Evolutionary conservation across 1,140 invertebrate genomes (phyloP).

Genomic region (Neodiprion lecontei): DNA sequence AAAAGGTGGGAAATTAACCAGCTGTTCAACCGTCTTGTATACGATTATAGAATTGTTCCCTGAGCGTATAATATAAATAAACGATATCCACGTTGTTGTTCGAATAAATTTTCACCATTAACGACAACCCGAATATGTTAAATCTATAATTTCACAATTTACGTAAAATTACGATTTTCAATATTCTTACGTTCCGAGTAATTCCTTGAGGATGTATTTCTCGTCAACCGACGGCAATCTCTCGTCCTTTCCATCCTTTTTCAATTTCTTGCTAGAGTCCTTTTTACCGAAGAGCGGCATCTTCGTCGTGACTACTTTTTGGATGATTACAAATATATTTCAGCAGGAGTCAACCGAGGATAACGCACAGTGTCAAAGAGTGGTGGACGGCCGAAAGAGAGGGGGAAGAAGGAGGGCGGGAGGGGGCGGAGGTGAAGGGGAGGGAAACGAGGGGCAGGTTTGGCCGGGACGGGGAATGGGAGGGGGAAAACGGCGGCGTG

Average conservation of each 20-base stretch:
- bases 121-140: too few species aligned
- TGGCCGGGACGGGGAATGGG: not conserved
- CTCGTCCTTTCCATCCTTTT: slow-evolving; percentile 82
- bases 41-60: not conserved
- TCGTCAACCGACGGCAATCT: slow-evolving; percentile 84
- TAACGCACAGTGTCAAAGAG: not conserved
- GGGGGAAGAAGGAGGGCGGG: not conserved
- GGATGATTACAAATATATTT: slow-evolving; percentile 3
- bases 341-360: not conserved
- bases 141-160: not conserved
- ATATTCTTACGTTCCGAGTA: slow-evolving; percentile 83
- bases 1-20: not conserved
- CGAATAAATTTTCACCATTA: not conserved
- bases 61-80: not conserved
- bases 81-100: not conserved
- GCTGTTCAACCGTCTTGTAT: not conserved
- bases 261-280: slow-evolving; percentile 81
- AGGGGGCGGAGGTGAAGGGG: not conserved
- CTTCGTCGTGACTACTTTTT: slow-evolving; percentile 31
- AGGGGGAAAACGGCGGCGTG: not conserved
- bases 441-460: not conserved
- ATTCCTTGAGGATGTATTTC: slow-evolving; percentile 88
- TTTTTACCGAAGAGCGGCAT: slow-evolving; percentile 93
- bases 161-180: not conserved
- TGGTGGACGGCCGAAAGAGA: not conserved